Evolutionary conservation across 2,113 vertebrate genomes (phyloP).

Genomic region (Sinocyclocheilus anshuiensis): DNA sequence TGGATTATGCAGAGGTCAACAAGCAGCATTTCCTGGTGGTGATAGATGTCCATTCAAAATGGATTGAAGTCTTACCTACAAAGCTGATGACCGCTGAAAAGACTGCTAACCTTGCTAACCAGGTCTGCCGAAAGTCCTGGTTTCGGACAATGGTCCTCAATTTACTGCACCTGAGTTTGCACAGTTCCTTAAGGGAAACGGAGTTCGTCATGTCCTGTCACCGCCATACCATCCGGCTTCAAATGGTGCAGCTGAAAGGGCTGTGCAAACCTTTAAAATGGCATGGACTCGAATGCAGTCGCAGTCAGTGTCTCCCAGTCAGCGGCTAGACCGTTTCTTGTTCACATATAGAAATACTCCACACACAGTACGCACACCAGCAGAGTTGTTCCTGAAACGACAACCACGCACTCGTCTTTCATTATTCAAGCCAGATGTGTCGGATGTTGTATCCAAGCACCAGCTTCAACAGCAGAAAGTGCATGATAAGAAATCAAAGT

Average conservation of each 20-base stretch:
- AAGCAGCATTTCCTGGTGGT: constrained; percentile 5
- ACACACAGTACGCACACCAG: constrained; percentile 25
- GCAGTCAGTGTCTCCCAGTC: neutral
- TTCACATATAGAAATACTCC: constrained; percentile 21
- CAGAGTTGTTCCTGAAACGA: constrained; percentile 20
- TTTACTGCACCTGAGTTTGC: neutral
- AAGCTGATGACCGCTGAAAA: neutral
- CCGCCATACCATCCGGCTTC: neutral
- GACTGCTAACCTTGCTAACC: neutral
- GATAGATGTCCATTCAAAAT: neutral
- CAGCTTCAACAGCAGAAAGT: constrained; percentile 32
- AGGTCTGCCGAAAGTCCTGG: constrained; percentile 13
- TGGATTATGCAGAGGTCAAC: constrained; percentile 32
- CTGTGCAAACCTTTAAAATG: neutral
- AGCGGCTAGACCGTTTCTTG: neutral
- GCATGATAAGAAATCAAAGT: constrained; percentile 11
- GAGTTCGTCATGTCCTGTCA: neutral
- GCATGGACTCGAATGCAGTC: neutral
- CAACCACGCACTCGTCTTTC: constrained; percentile 5
- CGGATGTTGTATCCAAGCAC: constrained; percentile 5
- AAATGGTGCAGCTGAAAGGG: neutral
- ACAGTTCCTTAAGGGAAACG: neutral
- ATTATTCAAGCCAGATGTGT: neutral
- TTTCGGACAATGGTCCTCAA: constrained; percentile 29
- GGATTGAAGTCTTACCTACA: neutral